A percentile compares a stretch with the other conserved stretches of the same genome.
phyloP scores from a whole-genome alignment of 2,113 vertebrate species.

The Megaceryle torquata region DNA sequence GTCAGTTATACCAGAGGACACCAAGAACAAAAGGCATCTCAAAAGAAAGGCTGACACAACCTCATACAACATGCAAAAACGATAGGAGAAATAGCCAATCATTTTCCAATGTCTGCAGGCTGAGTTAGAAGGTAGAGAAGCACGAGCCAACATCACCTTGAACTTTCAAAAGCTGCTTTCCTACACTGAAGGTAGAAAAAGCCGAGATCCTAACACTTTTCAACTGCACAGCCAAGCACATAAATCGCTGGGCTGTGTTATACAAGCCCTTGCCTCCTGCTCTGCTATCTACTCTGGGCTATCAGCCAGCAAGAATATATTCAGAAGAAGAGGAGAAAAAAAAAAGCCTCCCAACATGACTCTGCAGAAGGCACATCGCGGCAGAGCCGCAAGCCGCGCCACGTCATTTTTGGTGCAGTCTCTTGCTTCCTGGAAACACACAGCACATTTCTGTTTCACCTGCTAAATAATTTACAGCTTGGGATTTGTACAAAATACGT shows the following conservation, averaged over 20 bases:
- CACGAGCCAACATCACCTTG: not conserved
- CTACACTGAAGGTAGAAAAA: not conserved
- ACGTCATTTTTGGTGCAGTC: slow-evolving; percentile 23
- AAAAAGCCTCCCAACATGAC: not conserved
- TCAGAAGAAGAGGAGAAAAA: not conserved
- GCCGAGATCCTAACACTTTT: not conserved
- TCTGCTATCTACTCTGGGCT: slow-evolving; percentile 11
- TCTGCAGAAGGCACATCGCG: slow-evolving; percentile 6
- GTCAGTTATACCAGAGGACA: not conserved
- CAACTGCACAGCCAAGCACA: not conserved
- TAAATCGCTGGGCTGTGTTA: not conserved
- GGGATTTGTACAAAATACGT: slow-evolving; percentile 23
- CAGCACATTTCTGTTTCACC: slow-evolving; percentile 2
- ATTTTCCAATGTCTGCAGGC: not conserved
- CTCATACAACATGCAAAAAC: not conserved
- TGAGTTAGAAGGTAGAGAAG: not conserved
- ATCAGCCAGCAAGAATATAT: slow-evolving; percentile 23
- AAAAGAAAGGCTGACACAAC: not conserved
- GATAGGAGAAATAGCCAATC: not conserved
- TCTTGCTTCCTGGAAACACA: slow-evolving; percentile 21
- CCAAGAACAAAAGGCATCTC: not conserved
- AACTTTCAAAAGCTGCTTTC: not conserved
- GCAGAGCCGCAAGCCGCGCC: not conserved
- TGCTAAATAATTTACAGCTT: not conserved
- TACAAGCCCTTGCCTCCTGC: not conserved